phyloP scores from a whole-genome alignment of 2,888 invertebrate species.

The Drosophila lacicola region DNA sequence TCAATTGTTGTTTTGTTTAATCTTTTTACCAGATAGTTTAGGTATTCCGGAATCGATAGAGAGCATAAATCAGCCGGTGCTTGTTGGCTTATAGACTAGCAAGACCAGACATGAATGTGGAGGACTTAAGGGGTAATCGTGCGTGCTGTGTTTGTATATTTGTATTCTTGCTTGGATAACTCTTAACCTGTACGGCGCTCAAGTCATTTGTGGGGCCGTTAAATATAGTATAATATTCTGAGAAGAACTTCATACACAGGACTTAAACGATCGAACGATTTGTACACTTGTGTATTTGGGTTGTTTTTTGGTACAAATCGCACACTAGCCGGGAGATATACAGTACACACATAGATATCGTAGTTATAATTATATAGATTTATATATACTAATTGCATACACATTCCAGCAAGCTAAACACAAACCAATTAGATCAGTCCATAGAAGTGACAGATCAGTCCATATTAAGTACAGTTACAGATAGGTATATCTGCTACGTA shows the following conservation, averaged over 20 bases:
- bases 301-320: slow-evolving; percentile 60
- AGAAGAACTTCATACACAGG: slow-evolving; percentile 42
- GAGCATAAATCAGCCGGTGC: slow-evolving; percentile 42
- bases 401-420: slow-evolving; percentile 71
- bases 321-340: slow-evolving; percentile 32
- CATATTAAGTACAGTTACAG: slow-evolving; percentile 64
- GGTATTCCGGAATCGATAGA: slow-evolving; percentile 81
- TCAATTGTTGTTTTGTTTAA: slow-evolving; percentile 1
- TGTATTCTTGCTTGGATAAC: slow-evolving; percentile 13
- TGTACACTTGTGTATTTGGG: slow-evolving; percentile 49
- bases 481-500: slow-evolving; percentile 40
- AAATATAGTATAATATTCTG: slow-evolving; percentile 12
- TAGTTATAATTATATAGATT: slow-evolving; percentile 39
- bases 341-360: slow-evolving; percentile 47
- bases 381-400: slow-evolving; percentile 61
- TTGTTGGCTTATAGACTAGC: slow-evolving; percentile 55
- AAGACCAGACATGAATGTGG: slow-evolving; percentile 25
- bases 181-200: slow-evolving; percentile 57
- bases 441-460: slow-evolving; percentile 39
- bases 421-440: slow-evolving; percentile 54
- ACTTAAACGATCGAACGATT: slow-evolving; percentile 34
- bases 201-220: slow-evolving; percentile 62
- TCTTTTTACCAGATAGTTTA: slow-evolving; percentile 59
- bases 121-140: slow-evolving; percentile 4
- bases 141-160: slow-evolving; percentile 46